Base-by-base conservation (phyloP, 2,888 invertebrate genomes). In the Pelosia muscerda region DNA sequence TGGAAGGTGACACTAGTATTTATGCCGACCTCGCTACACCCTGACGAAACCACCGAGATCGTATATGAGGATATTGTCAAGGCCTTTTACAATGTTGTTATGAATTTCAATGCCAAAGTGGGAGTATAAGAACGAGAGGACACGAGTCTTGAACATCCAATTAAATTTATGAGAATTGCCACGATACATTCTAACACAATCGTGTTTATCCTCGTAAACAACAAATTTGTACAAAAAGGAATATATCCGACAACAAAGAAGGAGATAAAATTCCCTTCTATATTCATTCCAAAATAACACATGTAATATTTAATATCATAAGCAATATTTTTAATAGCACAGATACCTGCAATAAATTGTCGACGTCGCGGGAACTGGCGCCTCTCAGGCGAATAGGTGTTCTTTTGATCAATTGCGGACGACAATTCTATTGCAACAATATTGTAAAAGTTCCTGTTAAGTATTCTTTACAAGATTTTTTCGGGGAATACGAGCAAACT, bases 321-420 rank as follows among this genome's bases (percentile, higher is more conserved):
- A 66, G 34, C 31, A 54, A 58, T 49, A 56, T 42, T 67, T 65
- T 57, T 60, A 64, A 63, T 61, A 61, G 23, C 61, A 13, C 34
- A 69, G 34, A 65, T 63, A 66, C 55, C 28, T 58, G 68, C 49
- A 54, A 79, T 79, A 77, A 77, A 80, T 79, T 73, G 26, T 57
- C 22, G 26, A 15, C 78, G 34, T 73, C 57, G 78, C 78, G 72
- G 78, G 78, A 71, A 31, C 57, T 60, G 62, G 64, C 73, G 58
- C 72, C 72, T 70, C 31, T 31, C 49, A 22, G 58, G 25, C 9
- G 25, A 53, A 69, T 55, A 73, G 65, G 75, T 72, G 81, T 71
- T 65, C 54, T 15, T 57, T 57, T 72, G 72, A 79, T 69, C 22
- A 53, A 79, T 80, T 66, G 69, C 68, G 28, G 57, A 61, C 58